phyloP scores from a whole-genome alignment of 2,113 vertebrate genomes.

The Gopherus flavomarginatus region DNA sequence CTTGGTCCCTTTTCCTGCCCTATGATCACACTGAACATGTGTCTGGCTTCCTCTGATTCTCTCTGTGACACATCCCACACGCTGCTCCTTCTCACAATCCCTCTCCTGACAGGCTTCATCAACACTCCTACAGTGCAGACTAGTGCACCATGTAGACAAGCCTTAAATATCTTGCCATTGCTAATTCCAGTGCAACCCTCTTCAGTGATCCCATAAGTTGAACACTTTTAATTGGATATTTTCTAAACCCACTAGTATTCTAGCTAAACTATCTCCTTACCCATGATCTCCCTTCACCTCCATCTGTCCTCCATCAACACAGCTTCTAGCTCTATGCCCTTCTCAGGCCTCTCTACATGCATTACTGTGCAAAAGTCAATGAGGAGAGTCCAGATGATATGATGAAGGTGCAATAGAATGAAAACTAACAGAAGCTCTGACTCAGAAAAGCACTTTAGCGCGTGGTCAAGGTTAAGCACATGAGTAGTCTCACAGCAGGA shows the following conservation, averaged over 20 bases:
- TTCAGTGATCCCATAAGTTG: no score
- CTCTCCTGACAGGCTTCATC: no score
- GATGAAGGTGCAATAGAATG: not conserved
- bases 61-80: not conserved
- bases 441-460: not conserved
- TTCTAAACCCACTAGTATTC: not conserved
- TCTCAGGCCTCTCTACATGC: no score
- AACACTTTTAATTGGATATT: not conserved
- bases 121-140: no score
- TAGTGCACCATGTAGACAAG: no score
- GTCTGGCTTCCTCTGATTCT: not conserved
- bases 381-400: not conserved
- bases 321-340: not conserved
- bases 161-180: no score
- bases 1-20: not conserved
- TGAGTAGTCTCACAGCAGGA: not conserved
- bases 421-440: not conserved
- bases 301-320: not conserved
- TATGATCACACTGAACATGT: not conserved
- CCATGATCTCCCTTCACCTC: not conserved
- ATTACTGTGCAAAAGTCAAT: not conserved
- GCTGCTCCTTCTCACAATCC: no score
- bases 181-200: no score
- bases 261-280: slow-evolving; percentile 17
- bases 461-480: not conserved